A percentile compares a stretch with the other conserved stretches of the same genome.
Evolutionary conservation across 2,113 vertebrate species (phyloP).

Genomic region (Pteropus alecto): DNA sequence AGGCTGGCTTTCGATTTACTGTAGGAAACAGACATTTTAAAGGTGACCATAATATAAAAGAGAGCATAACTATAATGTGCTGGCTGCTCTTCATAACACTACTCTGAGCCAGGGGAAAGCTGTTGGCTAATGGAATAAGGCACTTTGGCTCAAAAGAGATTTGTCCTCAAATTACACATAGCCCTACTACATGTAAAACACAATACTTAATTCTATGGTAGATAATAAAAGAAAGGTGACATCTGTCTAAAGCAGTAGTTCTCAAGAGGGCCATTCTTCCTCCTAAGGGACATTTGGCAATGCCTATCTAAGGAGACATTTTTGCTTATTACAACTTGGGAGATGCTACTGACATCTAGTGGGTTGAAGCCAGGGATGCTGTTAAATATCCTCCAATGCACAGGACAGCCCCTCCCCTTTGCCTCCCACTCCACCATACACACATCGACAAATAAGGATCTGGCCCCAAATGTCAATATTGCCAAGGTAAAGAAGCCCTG

Average conservation of each 20-base stretch:
- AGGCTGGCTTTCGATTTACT: neutral
- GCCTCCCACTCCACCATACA: no score
- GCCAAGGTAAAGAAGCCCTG: neutral
- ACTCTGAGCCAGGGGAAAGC: neutral
- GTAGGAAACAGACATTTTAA: neutral
- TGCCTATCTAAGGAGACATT: neutral
- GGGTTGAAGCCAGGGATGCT: neutral
- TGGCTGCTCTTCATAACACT: neutral
- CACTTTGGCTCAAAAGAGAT: neutral
- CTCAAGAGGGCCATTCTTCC: neutral
- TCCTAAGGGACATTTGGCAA: neutral
- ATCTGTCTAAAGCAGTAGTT: neutral
- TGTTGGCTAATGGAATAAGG: neutral
- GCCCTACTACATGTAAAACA: neutral
- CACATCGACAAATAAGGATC: neutral
- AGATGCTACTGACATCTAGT: neutral
- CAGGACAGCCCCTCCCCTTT: neutral
- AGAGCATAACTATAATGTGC: neutral
- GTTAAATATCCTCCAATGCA: neutral
- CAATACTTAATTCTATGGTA: neutral
- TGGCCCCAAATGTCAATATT: neutral
- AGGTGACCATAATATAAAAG: neutral
- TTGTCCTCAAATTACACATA: neutral
- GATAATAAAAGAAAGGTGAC: neutral
- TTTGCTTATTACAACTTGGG: neutral